Evolutionary conservation across 2,888 invertebrate genomes (phyloP), one percentile per base, ranked within the genome.

Genomic region (Yponomeuta sedellus): DNA sequence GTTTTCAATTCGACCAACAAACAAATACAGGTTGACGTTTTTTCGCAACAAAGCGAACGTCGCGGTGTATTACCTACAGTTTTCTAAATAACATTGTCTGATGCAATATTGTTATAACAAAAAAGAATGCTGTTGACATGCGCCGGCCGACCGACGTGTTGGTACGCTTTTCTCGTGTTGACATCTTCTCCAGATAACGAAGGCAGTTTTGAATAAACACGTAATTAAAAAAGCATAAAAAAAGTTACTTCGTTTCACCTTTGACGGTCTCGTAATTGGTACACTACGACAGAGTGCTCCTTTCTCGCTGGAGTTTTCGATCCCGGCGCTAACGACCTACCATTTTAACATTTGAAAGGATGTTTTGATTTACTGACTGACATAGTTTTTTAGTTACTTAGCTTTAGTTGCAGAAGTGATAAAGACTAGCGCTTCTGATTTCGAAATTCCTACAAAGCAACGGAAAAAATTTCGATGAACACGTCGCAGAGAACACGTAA

Each of bases 81-180:
- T 87, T 86, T 86, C 81, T 81, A 86, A 87, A 86, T 86, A 86
- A 73, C 72, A 73, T 72, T 71, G 73, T 73, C 69, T 66, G 25
- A 16, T 34, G 28, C 57, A 22, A 64, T 64, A 61, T 66, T 66
- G 40, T 34, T 28, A 52, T 61, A 61, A 61, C 58, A 61, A 44
- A 56, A 66, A 61, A 61, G 52, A 66, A 61, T 44, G 12, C 22
- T 59, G 61, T 59, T 65, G 39, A 64, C 28, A 62, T 59, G 20
- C 11, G 44, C 44, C 44, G 44, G 44, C 44, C 44, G 16, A 16
- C 16, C 44, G 12, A 12, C 16, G 44, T 52, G 64, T 10, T 52
- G 8, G 22, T n/a, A 25, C 61, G 3, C 6, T 20, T 63, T 63
- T 63, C 63, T 63, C 63, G 39, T 28, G 58, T 58, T 19, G n/a